Evolutionary conservation across 2,113 vertebrate genomes (phyloP).

Genomic region (Lepus europaeus): DNA sequence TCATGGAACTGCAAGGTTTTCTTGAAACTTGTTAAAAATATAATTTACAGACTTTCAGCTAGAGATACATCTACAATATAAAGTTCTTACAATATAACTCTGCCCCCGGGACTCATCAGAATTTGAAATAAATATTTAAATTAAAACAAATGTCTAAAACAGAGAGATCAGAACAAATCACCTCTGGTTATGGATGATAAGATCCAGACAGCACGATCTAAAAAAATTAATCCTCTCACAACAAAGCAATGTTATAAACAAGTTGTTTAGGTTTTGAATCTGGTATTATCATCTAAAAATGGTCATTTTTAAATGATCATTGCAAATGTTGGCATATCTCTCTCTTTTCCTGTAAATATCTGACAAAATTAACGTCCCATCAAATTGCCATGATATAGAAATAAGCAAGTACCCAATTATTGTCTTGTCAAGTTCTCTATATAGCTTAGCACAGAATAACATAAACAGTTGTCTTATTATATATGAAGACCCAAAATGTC

Average conservation of each 20-base stretch:
- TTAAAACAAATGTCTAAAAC: neutral
- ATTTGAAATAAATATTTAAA: neutral
- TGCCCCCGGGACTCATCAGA: neutral
- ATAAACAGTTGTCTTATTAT: neutral
- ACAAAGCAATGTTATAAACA: neutral
- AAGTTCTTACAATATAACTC: neutral
- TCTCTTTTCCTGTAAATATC: neutral
- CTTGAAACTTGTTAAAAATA: neutral
- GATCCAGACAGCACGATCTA: neutral
- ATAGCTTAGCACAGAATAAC: neutral
- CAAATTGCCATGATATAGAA: slow-evolving; percentile 30
- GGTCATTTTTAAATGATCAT: neutral
- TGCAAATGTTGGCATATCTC: neutral
- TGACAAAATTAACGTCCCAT: neutral
- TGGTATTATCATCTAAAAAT: neutral
- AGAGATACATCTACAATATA: neutral
- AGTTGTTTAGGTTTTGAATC: neutral
- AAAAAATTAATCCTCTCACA: neutral
- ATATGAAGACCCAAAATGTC: neutral
- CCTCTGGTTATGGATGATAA: neutral
- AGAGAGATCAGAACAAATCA: neutral
- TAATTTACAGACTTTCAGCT: neutral
- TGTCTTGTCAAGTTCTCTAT: neutral
- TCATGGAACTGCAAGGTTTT: neutral
- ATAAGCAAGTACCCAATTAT: slow-evolving; percentile 15